Evolutionary conservation across 2,797 vertebrate genomes (phyloP), one percentile per base, ranked within the genome.

Genomic region (Meda fulgida): DNA sequence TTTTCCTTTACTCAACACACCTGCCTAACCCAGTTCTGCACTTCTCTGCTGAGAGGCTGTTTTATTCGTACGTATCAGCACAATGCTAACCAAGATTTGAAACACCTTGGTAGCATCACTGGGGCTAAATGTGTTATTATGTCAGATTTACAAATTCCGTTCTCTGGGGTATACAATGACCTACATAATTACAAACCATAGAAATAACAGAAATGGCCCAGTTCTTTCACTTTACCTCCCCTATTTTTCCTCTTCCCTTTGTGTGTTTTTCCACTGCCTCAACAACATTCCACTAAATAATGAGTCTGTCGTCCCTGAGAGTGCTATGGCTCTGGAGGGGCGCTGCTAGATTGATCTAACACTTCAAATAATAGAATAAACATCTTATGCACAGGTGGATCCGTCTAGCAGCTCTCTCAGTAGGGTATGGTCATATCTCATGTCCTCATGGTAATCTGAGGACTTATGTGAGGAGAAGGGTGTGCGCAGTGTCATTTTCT

Each of bases 351-450:
- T 94, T 96, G 96, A 94, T 97, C 95, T 94, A 92, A 96, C 92
- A 94, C 91, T 93, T 95, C 93, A 91, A 80, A 93, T 94, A 95
- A 94, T 94, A 95, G 97, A 96, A 96, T 96, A 97, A 97, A 97
- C 96, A 96, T 96, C 96, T 97, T 97, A 96, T 95, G 96, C 92
- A 90, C 93, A 93, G 78, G 83, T 77, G 48, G 78, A 86, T 85
- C 93, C 91, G 92, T 92, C 91, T 89, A 92, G 92, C 93, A 91
- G 90, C 84, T 43, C 78, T 85, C 60, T 66, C 23, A 23, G 43
- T 82, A 83, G 85, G 72, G 34, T 78, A 87, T 94, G 94, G 92
- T 93, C 94, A 95, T 92, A 93, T 94, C 93, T 94, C 92, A 88
- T 87, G 91, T 92, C 93, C 90, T 93, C 87, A 91, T 92, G 94